Percentiles rank a stretch among this genome's conserved stretches.
These are phyloP conservation scores for Drosophila persimilis DNA, from an alignment of 1,140 invertebrate species.

Conservation along the genomic window DNA sequence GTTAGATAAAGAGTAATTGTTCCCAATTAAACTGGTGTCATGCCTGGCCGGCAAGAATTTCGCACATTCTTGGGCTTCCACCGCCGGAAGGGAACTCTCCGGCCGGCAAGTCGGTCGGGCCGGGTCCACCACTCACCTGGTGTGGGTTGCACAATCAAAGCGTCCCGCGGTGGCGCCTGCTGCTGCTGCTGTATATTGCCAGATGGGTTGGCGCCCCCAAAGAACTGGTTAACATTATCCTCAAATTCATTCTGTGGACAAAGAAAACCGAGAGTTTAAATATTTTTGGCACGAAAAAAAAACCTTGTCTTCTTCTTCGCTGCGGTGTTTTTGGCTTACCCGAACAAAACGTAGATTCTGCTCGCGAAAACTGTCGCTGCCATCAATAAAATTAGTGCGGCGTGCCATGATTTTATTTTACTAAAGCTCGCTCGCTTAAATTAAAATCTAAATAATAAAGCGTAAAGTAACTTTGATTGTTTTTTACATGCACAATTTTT, in stretches of 20 bases:
- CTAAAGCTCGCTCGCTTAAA: slow-evolving; percentile 3
- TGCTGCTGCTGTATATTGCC: slow-evolving; percentile 12
- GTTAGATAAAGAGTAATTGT: slow-evolving; percentile 1
- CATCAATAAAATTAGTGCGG: slow-evolving; percentile 69
- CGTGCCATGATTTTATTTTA: slow-evolving; percentile 45
- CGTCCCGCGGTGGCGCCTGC: slow-evolving; percentile 63
- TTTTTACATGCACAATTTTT: slow-evolving; percentile 3
- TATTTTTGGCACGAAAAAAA: background rate
- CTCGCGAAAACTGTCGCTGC: slow-evolving; percentile 81
- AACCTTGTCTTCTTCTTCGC: background rate
- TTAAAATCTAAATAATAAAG: background rate
- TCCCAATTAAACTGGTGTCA: slow-evolving; percentile 11
- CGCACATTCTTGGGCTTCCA: slow-evolving; percentile 8
- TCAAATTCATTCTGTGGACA: slow-evolving; percentile 75
- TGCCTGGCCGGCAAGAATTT: slow-evolving; percentile 12
- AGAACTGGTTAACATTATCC: slow-evolving; percentile 80
- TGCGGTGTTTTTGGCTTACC: slow-evolving; percentile 61
- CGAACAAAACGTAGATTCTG: slow-evolving; percentile 83
- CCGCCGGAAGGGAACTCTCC: no score
- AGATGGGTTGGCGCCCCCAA: slow-evolving; percentile 34
- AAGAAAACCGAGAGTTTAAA: background rate
- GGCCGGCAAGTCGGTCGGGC: background rate
- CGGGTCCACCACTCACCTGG: slow-evolving; percentile 60
- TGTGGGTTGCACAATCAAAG: slow-evolving; percentile 70
- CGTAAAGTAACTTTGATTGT: slow-evolving; percentile 1